Evolutionary conservation across 37 sponge, comb jelly and placozoan species (phyloP), one percentile per base, ranked within the genome.

Genomic region (Chondrosia reniformis): DNA sequence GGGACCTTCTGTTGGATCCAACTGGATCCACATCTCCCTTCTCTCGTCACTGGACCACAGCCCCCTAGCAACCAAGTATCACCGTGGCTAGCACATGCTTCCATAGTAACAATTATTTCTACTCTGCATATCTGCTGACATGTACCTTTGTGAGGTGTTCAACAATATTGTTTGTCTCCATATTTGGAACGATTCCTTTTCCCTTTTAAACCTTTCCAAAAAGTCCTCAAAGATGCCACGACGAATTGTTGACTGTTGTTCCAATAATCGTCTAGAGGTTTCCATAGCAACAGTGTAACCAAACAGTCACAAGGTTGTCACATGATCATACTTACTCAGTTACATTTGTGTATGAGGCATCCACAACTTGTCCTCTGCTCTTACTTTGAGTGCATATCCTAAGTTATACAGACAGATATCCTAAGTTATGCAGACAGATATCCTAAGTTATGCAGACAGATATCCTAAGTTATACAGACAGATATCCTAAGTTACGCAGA

Each of bases 1-100:
- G 0, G 97, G 97, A 0, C 97, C 97, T 49, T 96, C 97, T 0
- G 97, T 96, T 38, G 97, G 97, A 67, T 96, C 97, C 77, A 96
- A 84, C 91, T 93, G 91, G 87, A 86, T 90, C 34, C 87, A 84
- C 89, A 89, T 87, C 46, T 54, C 65, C 13, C 94, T 69, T 1
- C 34, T 31, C 79, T 94, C 94, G 42, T 94, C 94, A 15, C 49
- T 13, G 41, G 76, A 79, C 94, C 94, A 94, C 38, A 94, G 67
- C 0, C 87, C 91, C 44, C 94, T 87, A 61, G 15, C 33, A 19
- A 3, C 38, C 8, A 34, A 40, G 43, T 59, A 13, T 19, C 61
- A 59, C 9, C 6, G 61, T 19, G 22, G 10, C 15, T 6, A 59
- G 61, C 28, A 13, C n/a, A 30, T 13, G 30, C 61, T 5, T 56